A percentile compares a stretch with the other conserved stretches of the same genome.
These are phyloP conservation scores for Gnathonemus longibarbis DNA, from an alignment of 2,113 vertebrate genomes.

Conservation along the genomic window DNA sequence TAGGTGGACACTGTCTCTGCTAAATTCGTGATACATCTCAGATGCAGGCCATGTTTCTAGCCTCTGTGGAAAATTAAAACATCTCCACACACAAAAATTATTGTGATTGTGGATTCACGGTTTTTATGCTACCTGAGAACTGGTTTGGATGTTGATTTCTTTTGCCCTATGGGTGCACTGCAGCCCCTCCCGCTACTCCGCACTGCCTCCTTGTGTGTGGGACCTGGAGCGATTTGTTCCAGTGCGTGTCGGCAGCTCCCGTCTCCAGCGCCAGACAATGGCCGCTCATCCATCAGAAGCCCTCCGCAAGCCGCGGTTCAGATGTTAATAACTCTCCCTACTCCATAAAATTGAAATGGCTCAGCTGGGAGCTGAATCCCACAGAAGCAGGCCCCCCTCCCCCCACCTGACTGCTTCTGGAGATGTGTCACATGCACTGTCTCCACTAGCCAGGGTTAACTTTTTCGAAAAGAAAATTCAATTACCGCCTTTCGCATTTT, in stretches of 20 bases:
- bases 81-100: not conserved
- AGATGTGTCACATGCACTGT: not conserved
- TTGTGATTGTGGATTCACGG: not conserved
- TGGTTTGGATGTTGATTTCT: not conserved
- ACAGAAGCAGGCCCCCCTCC: not conserved
- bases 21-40: not conserved
- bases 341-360: slow-evolving; percentile 1
- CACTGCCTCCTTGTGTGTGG: not conserved
- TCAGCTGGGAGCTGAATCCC: not conserved
- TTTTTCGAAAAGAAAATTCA: not conserved
- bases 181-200: not conserved
- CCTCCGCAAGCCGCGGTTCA: not conserved
- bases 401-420: not conserved
- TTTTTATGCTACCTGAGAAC: not conserved
- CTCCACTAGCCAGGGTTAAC: not conserved
- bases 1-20: not conserved
- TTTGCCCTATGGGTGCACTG: not conserved
- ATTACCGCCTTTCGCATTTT: not conserved
- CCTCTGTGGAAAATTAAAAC: not conserved
- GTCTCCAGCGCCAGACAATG: not conserved
- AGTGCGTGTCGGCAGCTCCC: not conserved
- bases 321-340: not conserved
- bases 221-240: not conserved
- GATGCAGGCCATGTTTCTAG: not conserved
- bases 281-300: not conserved